Percentiles rank a stretch among this genome's conserved stretches.
Conservation (phyloP, 2,113 vertebrate species). For the Rhinoderma darwinii region DNA sequence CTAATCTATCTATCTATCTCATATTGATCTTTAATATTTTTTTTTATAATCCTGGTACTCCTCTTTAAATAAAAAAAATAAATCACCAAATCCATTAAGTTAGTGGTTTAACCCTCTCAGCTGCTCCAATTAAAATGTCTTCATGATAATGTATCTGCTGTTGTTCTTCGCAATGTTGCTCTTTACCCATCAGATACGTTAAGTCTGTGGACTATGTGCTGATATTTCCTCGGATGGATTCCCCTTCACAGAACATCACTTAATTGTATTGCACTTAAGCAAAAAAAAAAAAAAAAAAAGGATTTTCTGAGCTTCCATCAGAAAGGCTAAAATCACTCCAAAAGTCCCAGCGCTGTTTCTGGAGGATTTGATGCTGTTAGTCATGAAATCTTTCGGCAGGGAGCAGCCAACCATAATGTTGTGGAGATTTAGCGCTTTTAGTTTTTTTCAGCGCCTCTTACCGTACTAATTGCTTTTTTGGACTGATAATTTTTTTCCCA, state of each 20-base stretch:
- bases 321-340: background rate
- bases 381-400: background rate
- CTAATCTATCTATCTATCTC: too few relatives aligned
- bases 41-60: too few relatives aligned
- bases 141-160: background rate
- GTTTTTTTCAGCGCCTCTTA: background rate
- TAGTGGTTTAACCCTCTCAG: background rate
- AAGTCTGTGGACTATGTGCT: background rate
- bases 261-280: background rate
- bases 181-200: background rate
- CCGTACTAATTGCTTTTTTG: conserved; percentile 32
- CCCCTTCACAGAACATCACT: background rate
- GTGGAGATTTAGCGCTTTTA: background rate
- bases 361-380: background rate
- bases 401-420: background rate
- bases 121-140: too few relatives aligned
- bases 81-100: too few relatives aligned
- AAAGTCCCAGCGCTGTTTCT: background rate
- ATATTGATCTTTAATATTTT: too few relatives aligned
- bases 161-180: background rate
- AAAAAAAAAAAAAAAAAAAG: too few relatives aligned
- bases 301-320: background rate
- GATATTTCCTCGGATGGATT: background rate
- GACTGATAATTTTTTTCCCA: conserved; percentile 11
- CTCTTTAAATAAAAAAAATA: too few relatives aligned